Evolutionary conservation across 1,140 invertebrate species (phyloP).

Genomic region (Ostrea denselamellosa): DNA sequence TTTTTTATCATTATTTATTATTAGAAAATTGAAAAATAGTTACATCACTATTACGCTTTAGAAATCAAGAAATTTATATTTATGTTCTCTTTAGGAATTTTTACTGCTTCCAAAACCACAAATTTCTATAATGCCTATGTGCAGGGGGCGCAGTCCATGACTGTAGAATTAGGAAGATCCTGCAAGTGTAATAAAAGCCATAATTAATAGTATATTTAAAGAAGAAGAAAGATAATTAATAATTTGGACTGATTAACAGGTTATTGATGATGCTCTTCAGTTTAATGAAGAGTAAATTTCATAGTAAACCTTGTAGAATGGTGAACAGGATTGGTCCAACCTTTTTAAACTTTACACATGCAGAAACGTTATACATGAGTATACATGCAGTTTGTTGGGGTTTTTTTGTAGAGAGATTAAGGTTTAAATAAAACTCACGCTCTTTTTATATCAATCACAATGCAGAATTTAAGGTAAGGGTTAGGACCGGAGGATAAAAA

Average conservation of each 20-base stretch:
- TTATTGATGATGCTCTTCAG: background rate
- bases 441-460: background rate
- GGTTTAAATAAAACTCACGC: no score
- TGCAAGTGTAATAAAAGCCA: background rate
- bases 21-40: no score
- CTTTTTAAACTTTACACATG: background rate
- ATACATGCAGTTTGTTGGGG: background rate
- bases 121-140: no score
- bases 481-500: background rate
- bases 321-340: background rate
- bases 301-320: background rate
- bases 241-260: background rate
- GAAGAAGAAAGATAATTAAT: background rate
- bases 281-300: background rate
- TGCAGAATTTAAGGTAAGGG: background rate
- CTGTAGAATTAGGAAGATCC: no score
- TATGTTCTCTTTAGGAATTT: no score
- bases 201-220: background rate
- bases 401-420: background rate
- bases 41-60: no score
- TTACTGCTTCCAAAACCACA: no score
- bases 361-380: background rate
- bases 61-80: no score
- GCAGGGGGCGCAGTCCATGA: no score
- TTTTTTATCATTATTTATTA: no score